A percentile compares a stretch with the other conserved stretches of the same genome.
Evolutionary conservation across 2,888 invertebrate genomes (phyloP).

Genomic region (Drosophila gaucha): DNA sequence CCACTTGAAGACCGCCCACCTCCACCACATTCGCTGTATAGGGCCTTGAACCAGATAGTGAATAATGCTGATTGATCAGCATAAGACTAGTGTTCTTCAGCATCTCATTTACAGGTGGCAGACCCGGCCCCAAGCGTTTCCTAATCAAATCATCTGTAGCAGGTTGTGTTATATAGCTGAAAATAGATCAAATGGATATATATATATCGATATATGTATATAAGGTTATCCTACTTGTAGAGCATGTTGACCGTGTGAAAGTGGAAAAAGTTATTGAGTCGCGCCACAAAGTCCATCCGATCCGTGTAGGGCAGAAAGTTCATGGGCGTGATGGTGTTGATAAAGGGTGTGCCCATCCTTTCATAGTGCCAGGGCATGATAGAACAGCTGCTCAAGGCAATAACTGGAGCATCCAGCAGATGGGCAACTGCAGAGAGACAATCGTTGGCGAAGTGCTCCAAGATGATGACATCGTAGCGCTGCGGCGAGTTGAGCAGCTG

Average conservation of each 20-base stretch:
- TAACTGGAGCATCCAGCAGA: conserved; percentile 87
- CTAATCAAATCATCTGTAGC: conserved; percentile 83
- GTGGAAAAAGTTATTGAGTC: conserved; percentile 84
- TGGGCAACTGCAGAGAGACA: conserved; percentile 88
- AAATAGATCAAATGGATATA: neutral
- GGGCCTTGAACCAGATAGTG: conserved; percentile 85
- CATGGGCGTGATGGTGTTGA: conserved; percentile 86
- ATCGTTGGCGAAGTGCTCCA: conserved; percentile 89
- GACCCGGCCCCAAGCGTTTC: conserved; percentile 83
- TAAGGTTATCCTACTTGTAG: conserved; percentile 59
- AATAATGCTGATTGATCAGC: conserved; percentile 86
- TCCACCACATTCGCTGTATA: conserved; percentile 85
- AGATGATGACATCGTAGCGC: conserved; percentile 88
- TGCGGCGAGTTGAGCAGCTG: conserved; percentile 51
- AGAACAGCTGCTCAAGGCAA: conserved; percentile 86
- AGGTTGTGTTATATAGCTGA: conserved; percentile 77
- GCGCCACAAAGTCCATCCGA: conserved; percentile 83
- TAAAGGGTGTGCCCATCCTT: conserved; percentile 86
- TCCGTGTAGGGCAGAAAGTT: conserved; percentile 85
- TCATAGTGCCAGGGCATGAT: conserved; percentile 87
- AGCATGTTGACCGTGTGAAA: conserved; percentile 60
- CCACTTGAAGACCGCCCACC: conserved; percentile 86
- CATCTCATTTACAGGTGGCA: conserved; percentile 85
- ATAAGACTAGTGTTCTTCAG: conserved; percentile 81
- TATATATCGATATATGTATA: neutral